These are phyloP conservation scores for Stercorarius parasiticus DNA, from an alignment of 2,113 vertebrate genomes.

Conservation along the genomic window DNA sequence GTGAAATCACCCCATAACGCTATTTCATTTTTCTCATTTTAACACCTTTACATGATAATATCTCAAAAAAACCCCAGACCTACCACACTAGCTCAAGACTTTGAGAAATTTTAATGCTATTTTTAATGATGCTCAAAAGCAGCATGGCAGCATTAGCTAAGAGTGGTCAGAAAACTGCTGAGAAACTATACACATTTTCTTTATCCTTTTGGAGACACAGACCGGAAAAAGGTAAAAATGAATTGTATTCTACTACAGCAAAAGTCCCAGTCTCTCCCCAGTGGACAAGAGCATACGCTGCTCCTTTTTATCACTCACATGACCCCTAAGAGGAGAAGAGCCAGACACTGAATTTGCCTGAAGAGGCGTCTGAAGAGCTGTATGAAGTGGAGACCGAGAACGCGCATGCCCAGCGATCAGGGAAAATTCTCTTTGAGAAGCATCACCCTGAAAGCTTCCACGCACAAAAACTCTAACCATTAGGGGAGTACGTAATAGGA, in stretches of 20 bases:
- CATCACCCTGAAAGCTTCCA: neutral
- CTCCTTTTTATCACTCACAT: neutral
- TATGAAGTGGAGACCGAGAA: rapidly evolving
- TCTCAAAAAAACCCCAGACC: rapidly evolving
- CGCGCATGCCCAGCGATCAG: rapidly evolving
- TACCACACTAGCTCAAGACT: neutral
- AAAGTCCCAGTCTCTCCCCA: neutral
- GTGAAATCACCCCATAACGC: rapidly evolving
- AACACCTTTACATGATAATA: neutral
- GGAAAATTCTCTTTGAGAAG: neutral
- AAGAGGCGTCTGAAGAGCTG: neutral
- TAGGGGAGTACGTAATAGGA: neutral
- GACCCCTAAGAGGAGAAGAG: neutral
- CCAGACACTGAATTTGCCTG: neutral
- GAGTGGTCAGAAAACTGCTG: neutral
- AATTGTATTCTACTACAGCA: neutral
- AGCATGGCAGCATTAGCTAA: neutral
- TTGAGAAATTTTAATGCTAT: neutral
- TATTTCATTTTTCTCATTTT: neutral
- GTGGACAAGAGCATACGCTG: neutral
- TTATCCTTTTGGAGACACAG: neutral
- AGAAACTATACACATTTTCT: neutral
- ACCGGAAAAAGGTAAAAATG: neutral
- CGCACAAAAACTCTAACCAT: neutral
- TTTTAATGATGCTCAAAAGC: neutral